These are phyloP conservation scores for Philereme vetulata DNA, from an alignment of 2,888 invertebrate species.

Conservation along the genomic window DNA sequence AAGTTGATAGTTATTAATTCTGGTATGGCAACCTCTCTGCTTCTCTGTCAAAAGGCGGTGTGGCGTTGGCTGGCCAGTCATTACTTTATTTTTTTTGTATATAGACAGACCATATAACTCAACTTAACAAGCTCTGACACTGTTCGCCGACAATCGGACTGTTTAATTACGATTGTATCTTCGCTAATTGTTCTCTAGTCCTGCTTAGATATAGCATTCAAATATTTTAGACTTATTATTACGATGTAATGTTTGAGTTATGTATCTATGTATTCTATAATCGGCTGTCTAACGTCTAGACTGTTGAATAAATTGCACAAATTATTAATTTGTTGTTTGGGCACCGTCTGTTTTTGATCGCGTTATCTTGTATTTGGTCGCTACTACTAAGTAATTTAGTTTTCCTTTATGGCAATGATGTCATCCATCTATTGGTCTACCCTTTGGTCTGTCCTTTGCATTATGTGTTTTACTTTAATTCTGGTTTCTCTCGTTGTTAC, in stretches of 20 bases:
- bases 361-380: too few relatives aligned
- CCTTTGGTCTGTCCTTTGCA: too few relatives aligned
- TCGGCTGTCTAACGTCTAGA: too few relatives aligned
- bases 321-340: too few relatives aligned
- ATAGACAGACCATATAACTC: conserved; percentile 19
- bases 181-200: conserved; percentile 30
- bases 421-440: too few relatives aligned
- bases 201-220: conserved; percentile 8
- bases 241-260: too few relatives aligned
- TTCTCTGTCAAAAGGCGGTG: neutral
- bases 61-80: conserved; percentile 6
- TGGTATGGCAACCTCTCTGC: neutral
- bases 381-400: too few relatives aligned
- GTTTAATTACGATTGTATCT: conserved; percentile 42
- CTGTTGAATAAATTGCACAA: too few relatives aligned
- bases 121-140: conserved; percentile 10
- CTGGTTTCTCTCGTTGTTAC: conserved; percentile 57
- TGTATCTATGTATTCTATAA: too few relatives aligned
- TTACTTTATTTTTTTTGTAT: conserved; percentile 21
- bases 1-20: conserved; percentile 23
- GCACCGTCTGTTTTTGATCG: too few relatives aligned
- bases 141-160: conserved; percentile 35
- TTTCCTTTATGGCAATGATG: too few relatives aligned
- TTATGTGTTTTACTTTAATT: neutral
- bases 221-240: too few relatives aligned